Evolutionary conservation across 2,888 invertebrate species (phyloP).

Genomic region (Amblyjoppa proteus): DNA sequence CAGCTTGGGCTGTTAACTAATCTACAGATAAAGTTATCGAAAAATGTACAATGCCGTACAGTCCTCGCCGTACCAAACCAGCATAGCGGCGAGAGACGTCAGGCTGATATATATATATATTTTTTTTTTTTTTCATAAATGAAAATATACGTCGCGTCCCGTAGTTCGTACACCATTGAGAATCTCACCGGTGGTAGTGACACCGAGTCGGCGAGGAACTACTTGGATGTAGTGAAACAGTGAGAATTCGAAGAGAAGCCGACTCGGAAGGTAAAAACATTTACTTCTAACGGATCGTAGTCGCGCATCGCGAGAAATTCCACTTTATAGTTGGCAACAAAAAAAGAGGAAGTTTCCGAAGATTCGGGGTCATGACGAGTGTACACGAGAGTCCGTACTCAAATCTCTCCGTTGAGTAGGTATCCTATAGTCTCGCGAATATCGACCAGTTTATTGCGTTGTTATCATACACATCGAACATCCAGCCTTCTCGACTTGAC

Average conservation of each 20-base stretch:
- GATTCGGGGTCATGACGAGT: not conserved
- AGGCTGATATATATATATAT: not conserved
- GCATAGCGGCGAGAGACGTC: not conserved
- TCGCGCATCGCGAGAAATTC: not conserved
- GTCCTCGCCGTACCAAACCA: not conserved
- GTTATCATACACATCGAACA: not conserved
- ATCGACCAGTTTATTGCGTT: constrained; percentile 4
- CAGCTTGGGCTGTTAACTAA: not conserved
- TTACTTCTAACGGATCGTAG: not conserved
- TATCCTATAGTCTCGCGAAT: not conserved
- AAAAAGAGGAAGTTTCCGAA: not conserved
- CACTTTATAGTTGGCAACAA: not conserved
- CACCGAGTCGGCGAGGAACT: not conserved
- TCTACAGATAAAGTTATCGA: not conserved
- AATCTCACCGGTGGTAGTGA: not conserved
- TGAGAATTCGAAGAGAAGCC: not conserved
- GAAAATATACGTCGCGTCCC: not conserved
- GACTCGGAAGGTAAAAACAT: not conserved
- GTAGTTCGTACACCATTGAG: not conserved
- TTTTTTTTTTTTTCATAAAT: not conserved
- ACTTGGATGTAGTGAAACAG: not conserved
- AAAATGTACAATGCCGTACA: not conserved
- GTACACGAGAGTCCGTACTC: not conserved
- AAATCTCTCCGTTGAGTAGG: not conserved
- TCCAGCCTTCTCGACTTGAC: not conserved